Conservation (phyloP, 1,140 invertebrate genomes). For the Rhysida immarginata region DNA sequence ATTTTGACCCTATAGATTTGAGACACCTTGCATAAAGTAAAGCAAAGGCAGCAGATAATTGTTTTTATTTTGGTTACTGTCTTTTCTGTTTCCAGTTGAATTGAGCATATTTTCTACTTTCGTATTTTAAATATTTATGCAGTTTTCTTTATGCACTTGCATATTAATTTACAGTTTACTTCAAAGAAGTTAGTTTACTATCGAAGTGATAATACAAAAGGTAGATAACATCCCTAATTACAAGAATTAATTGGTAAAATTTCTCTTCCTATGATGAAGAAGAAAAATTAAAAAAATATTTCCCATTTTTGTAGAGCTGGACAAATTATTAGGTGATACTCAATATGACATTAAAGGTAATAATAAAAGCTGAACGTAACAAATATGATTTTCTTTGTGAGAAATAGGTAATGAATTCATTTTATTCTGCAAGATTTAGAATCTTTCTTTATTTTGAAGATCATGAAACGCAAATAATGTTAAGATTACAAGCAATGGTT, state of each 20-base stretch:
- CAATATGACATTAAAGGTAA: conserved; percentile 48
- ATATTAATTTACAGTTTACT: conserved; percentile 37
- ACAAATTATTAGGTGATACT: conserved; percentile 54
- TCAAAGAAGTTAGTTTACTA: conserved; percentile 51
- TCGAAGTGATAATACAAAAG: conserved; percentile 53
- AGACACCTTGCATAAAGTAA: too few species aligned
- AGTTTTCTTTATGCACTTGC: conserved; percentile 6
- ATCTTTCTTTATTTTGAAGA: conserved; percentile 25
- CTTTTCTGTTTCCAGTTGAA: too few species aligned
- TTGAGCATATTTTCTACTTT: too few species aligned
- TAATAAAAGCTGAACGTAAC: too few species aligned
- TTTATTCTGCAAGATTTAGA: neutral
- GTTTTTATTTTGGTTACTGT: too few species aligned
- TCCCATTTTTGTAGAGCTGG: conserved; percentile 45
- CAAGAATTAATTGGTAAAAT: neutral
- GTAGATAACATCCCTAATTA: conserved; percentile 31
- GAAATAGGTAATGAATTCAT: neutral
- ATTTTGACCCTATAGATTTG: too few species aligned
- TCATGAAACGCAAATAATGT: conserved; percentile 55
- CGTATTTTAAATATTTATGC: too few species aligned
- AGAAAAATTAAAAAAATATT: too few species aligned
- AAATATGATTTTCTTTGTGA: conserved; percentile 6
- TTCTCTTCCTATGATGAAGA: neutral
- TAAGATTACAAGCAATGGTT: conserved; percentile 45
- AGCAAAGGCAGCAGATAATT: too few species aligned